These are phyloP conservation scores for Clavelina lepadiformis DNA, from an alignment of 23 tunicate species.

Conservation along the genomic window DNA sequence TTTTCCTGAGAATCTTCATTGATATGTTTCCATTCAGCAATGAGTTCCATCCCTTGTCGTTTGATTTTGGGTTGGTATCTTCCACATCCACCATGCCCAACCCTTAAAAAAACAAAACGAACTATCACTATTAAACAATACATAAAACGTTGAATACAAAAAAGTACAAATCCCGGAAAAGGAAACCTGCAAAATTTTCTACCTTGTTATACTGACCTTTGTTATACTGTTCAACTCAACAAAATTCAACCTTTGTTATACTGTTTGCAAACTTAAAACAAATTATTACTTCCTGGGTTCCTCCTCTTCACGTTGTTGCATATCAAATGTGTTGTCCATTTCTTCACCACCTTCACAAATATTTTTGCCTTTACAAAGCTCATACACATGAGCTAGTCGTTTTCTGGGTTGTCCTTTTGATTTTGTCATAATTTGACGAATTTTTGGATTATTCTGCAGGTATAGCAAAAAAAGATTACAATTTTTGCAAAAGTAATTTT, in stretches of 20 bases:
- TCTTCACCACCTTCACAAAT: slow-evolving; percentile 99
- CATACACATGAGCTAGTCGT: slow-evolving; percentile 91
- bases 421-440: slow-evolving; percentile 66
- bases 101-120: slow-evolving; percentile 24
- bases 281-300: slow-evolving; percentile 86
- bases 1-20: slow-evolving; percentile 98
- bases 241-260: neutral
- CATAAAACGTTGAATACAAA: too few species aligned
- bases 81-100: slow-evolving; percentile 96
- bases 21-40: slow-evolving; percentile 96
- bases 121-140: too few species aligned
- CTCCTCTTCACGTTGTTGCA: slow-evolving; percentile 69
- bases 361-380: slow-evolving; percentile 95
- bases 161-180: too few species aligned
- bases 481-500: neutral
- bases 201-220: too few species aligned
- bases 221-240: neutral
- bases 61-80: slow-evolving; percentile 89
- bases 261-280: too few species aligned
- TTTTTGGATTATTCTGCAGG: slow-evolving; percentile 79
- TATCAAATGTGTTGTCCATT: slow-evolving; percentile 86
- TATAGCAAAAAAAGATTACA: neutral
- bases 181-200: too few species aligned
- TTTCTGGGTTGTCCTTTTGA: slow-evolving; percentile 83
- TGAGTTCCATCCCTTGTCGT: slow-evolving; percentile 71